These are phyloP conservation scores for Drosophila nigricruria DNA, from an alignment of 2,888 invertebrate species.

Conservation along the genomic window DNA sequence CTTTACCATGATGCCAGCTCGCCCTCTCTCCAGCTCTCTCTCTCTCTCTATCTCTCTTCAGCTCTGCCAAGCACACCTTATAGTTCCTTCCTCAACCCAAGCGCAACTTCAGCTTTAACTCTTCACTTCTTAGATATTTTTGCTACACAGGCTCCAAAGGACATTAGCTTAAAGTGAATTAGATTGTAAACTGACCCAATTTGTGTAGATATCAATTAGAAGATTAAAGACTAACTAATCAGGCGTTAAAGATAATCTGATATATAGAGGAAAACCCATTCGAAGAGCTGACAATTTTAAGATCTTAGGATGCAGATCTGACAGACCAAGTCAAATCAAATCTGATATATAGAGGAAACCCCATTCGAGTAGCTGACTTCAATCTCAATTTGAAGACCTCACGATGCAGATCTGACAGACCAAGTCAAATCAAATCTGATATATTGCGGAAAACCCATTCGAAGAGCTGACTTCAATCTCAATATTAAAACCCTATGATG, in stretches of 20 bases:
- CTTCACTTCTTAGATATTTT: conserved; percentile 13
- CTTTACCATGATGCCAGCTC: conserved; percentile 28
- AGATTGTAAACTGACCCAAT: conserved; percentile 14
- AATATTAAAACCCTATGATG: no score
- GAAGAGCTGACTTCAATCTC: not conserved
- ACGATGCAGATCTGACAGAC: no score
- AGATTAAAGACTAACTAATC: not conserved
- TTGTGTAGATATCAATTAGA: not conserved
- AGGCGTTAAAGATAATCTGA: no score
- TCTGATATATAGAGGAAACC: no score
- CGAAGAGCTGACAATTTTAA: no score
- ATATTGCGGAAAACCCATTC: no score
- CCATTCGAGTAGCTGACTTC: no score
- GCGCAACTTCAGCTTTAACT: conserved; percentile 19
- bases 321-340: no score
- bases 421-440: no score
- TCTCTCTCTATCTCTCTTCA: not conserved
- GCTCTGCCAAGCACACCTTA: not conserved
- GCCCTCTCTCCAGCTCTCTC: not conserved
- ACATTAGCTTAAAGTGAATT: conserved; percentile 37
- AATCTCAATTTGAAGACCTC: no score
- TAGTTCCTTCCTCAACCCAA: not conserved
- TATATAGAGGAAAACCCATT: no score
- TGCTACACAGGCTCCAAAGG: not conserved
- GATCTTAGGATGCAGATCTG: no score